phyloP scores from a whole-genome alignment of 2,888 invertebrate species.

The Sarcophaga subvicina region DNA sequence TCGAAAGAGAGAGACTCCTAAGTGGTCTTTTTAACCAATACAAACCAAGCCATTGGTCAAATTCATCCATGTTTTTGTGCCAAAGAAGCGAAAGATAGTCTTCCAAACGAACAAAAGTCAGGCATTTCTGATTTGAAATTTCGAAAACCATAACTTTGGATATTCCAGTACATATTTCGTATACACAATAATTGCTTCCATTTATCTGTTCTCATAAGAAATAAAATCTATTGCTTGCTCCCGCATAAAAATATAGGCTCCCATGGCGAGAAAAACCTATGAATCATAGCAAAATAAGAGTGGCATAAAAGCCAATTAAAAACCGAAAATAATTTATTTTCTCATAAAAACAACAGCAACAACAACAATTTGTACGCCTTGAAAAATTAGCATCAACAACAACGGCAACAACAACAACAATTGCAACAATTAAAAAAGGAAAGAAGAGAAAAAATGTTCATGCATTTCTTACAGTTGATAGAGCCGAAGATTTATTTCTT shows the following conservation, averaged over 20 bases:
- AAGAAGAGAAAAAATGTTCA: not conserved
- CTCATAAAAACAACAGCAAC: not conserved
- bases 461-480: not conserved
- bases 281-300: not conserved
- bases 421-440: not conserved
- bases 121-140: too few relatives aligned
- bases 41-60: too few relatives aligned
- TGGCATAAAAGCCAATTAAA: not conserved
- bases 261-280: not conserved
- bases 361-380: not conserved
- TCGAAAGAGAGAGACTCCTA: too few relatives aligned
- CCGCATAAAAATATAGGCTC: not conserved
- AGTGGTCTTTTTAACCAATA: too few relatives aligned
- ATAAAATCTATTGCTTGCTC: not conserved
- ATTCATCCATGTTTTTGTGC: too few relatives aligned
- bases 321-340: not conserved
- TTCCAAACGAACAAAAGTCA: too few relatives aligned
- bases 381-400: not conserved
- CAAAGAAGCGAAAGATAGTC: too few relatives aligned
- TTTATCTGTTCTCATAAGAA: not conserved
- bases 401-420: not conserved
- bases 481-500: conserved; percentile 1
- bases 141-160: too few relatives aligned
- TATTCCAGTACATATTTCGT: too few relatives aligned
- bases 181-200: not conserved